Percentiles rank a stretch among this genome's conserved stretches.
phyloP scores from a whole-genome alignment of 2,113 vertebrate genomes.

The Ranitomeya variabilis region DNA sequence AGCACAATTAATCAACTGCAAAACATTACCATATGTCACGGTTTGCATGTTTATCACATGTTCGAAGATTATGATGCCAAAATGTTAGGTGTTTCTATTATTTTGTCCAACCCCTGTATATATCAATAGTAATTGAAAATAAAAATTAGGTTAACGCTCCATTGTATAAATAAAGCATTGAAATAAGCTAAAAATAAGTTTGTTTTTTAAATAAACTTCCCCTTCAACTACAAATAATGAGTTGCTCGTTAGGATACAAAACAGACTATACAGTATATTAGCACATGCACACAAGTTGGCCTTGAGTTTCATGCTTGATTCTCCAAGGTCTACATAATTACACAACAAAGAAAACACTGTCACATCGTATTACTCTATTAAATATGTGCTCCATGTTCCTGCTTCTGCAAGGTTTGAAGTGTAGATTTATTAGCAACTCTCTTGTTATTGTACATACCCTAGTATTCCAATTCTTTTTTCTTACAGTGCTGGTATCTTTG shows the following conservation, averaged over 20 bases:
- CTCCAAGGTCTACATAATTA: constrained; percentile 45
- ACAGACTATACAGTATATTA: constrained; percentile 7
- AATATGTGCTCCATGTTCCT: constrained; percentile 2
- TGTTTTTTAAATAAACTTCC: not conserved
- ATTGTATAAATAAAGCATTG: too few relatives aligned
- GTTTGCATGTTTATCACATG: too few relatives aligned
- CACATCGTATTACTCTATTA: constrained; percentile 29
- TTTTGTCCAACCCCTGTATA: too few relatives aligned
- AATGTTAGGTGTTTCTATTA: too few relatives aligned
- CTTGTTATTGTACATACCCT: not conserved
- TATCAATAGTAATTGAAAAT: too few relatives aligned
- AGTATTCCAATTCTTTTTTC: not conserved
- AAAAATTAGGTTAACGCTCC: too few relatives aligned
- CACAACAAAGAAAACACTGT: constrained; percentile 38
- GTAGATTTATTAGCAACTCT: constrained; percentile 7
- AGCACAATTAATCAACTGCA: too few relatives aligned
- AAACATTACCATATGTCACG: too few relatives aligned
- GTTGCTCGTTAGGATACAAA: not conserved
- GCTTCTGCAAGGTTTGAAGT: not conserved
- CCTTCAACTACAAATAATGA: constrained; percentile 8
- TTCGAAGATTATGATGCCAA: too few relatives aligned
- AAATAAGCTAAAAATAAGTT: too few relatives aligned
- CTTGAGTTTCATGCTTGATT: constrained; percentile 36
- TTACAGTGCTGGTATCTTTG: not conserved
- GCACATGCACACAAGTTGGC: constrained; percentile 22